Evolutionary conservation across 2,797 vertebrate genomes (phyloP).

Genomic region (Helarctos malayanus): DNA sequence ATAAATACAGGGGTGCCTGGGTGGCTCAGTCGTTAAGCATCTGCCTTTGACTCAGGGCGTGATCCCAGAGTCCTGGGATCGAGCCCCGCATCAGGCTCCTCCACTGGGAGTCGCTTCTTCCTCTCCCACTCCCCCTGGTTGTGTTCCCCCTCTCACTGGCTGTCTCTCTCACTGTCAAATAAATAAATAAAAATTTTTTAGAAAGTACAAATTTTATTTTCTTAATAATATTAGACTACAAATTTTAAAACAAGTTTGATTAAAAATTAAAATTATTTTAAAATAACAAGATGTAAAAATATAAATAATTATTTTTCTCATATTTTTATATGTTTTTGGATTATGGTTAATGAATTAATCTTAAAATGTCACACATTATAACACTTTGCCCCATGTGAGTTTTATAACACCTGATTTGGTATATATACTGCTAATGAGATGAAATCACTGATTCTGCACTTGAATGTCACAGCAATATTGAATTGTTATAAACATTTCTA

Average conservation of each 20-base stretch:
- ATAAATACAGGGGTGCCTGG: background rate
- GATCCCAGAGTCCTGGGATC: no score
- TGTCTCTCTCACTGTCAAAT: no score
- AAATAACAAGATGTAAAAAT: background rate
- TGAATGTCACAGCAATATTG: background rate
- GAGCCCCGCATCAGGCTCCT: no score
- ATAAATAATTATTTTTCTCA: background rate
- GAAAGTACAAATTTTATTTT: background rate
- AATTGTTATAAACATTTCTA: background rate
- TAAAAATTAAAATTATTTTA: slow-evolving; percentile 1
- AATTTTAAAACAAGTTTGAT: background rate
- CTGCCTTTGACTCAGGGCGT: no score
- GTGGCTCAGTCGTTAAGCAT: no score
- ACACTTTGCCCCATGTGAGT: background rate
- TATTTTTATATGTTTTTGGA: background rate
- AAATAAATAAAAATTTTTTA: no score
- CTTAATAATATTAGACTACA: background rate
- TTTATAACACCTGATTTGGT: background rate
- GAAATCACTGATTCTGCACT: background rate
- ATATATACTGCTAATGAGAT: background rate
- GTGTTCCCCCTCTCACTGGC: no score
- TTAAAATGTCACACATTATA: background rate
- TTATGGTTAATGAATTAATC: background rate
- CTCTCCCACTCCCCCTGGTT: no score
- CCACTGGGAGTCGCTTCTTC: no score